phyloP scores from a whole-genome alignment of 1,140 invertebrate genomes.

The Drosophila persimilis region DNA sequence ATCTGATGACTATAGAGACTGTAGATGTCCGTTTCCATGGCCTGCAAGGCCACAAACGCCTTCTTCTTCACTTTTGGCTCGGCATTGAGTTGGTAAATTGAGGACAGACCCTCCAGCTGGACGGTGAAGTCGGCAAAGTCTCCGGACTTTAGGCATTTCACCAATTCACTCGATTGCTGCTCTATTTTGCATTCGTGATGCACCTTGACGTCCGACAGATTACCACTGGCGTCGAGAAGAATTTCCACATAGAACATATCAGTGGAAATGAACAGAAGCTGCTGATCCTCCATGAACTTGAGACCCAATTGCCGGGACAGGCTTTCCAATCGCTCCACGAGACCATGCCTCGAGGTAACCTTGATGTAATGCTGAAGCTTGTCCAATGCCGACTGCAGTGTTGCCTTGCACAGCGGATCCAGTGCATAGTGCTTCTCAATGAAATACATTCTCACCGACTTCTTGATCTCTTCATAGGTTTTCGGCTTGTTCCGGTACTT shows the following conservation, averaged over 20 bases:
- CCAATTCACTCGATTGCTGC: constrained; percentile 88
- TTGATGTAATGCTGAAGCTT: constrained; percentile 97
- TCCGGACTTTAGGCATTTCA: constrained; percentile 89
- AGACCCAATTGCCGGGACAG: constrained; percentile 93
- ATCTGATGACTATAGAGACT: constrained; percentile 87
- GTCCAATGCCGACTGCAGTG: constrained; percentile 95
- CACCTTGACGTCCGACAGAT: constrained; percentile 94
- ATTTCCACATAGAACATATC: constrained; percentile 99
- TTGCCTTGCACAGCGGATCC: constrained; percentile 92
- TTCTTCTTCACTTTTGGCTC: constrained; percentile 97
- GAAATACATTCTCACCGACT: constrained; percentile 91
- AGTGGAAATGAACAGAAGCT: constrained; percentile 92
- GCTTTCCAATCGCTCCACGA: constrained; percentile 96
- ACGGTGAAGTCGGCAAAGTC: constrained; percentile 97
- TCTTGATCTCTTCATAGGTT: constrained; percentile 92
- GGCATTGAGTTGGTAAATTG: constrained; percentile 96
- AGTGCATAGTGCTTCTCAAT: constrained; percentile 92
- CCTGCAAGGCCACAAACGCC: constrained; percentile 95
- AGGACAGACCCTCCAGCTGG: constrained; percentile 94
- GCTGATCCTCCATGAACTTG: constrained; percentile 80
- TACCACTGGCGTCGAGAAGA: constrained; percentile 90
- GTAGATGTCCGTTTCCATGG: constrained; percentile 95
- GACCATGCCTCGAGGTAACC: constrained; percentile 94
- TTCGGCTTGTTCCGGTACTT: constrained; percentile 85
- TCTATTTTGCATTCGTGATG: constrained; percentile 83